Percentiles rank a stretch among this genome's conserved stretches.
Conservation (phyloP, 2,797 vertebrate genomes). For the Gila robusta region DNA sequence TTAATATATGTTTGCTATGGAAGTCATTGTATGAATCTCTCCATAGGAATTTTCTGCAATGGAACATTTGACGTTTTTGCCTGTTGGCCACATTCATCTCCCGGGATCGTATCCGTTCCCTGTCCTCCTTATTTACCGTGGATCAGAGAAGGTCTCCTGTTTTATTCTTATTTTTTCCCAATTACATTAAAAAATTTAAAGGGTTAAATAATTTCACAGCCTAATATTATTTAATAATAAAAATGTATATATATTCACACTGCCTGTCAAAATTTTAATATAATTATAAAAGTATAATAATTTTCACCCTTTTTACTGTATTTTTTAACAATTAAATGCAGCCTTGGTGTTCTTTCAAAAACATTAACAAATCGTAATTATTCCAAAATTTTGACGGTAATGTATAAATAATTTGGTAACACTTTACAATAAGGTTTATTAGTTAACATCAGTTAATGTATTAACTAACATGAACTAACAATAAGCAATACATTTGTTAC, state of each 20-base stretch:
- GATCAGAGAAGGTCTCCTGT: constrained; percentile 74
- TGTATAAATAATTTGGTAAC: neutral
- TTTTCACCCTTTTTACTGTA: neutral
- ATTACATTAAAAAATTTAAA: neutral
- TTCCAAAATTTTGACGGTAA: neutral
- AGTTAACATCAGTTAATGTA: no score
- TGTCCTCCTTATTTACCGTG: constrained; percentile 92
- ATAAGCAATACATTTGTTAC: no score
- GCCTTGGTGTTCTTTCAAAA: neutral
- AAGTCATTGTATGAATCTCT: neutral
- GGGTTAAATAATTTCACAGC: neutral
- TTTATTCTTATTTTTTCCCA: neutral
- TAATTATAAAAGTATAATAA: no score
- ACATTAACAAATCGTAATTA: neutral
- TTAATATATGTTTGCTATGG: neutral
- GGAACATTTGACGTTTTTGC: constrained; percentile 88
- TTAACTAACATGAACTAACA: no score
- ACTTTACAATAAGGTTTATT: no score
- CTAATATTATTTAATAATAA: no score
- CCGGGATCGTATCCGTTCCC: constrained; percentile 91
- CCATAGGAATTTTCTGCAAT: constrained; percentile 86
- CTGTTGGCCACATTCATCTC: constrained; percentile 92
- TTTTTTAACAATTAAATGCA: neutral
- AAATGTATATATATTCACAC: no score
- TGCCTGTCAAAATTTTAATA: no score